Evolutionary conservation across 2,113 vertebrate species (phyloP), one percentile per base, ranked within the genome.

Genomic region (Syngnathus typhle): DNA sequence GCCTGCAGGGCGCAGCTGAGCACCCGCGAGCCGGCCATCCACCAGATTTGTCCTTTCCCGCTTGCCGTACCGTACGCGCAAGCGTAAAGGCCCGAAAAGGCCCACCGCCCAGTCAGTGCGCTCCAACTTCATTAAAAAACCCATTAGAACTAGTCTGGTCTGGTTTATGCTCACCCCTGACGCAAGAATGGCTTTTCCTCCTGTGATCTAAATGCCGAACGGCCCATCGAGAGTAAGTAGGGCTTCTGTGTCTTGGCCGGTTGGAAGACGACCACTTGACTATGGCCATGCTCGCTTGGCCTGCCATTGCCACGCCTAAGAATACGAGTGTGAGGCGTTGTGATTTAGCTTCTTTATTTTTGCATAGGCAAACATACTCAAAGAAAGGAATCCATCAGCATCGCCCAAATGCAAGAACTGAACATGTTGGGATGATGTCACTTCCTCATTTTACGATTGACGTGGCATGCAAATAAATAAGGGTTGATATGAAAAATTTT

Each of bases 291-390:
- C 27, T 32, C 27, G 13, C 46, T 9, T 7, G 19, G 19, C 47
- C 47, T 32, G 8, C 51, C 19, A 51, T 19, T n/a, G 47, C 8
- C 27, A 32, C 27, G 3, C 27, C 27, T 32, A 32, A 32, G 27
- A 32, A 32, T 32, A 32, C 27, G 39, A 61, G 9, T 4, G 32
- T 15, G 27, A 52, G 68, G 65, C 91, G 85, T 92, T 89, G 81
- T 93, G 92, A 92, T 92, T 91, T 92, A 94, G 90, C 91, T 95
- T 92, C 89, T 96, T 96, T 95, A 95, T 94, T 92, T 94, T 95
- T 96, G 92, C 93, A 94, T 94, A 94, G 93, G 92, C 91, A 93
- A 89, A 93, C 91, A 88, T 92, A 91, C 81, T 90, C 92, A 91
- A 92, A 89, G 91, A 91, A 92, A 90, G 89, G 91, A 88, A 90